Conservation (phyloP, 2,888 invertebrate species). For the Erpobdella octoculata region DNA sequence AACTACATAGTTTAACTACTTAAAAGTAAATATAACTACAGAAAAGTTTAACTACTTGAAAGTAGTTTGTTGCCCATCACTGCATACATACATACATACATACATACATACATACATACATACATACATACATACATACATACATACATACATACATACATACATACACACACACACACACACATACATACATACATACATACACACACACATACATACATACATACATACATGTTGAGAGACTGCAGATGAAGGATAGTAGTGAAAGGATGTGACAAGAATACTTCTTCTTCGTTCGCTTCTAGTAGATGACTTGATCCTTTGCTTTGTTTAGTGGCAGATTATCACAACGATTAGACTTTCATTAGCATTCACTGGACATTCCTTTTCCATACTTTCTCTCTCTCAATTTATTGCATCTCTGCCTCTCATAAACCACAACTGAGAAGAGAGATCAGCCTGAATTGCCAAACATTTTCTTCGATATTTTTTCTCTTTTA, state of each 20-base stretch:
- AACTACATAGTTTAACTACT: too few relatives aligned
- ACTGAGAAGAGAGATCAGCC: background rate
- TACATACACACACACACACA: background rate
- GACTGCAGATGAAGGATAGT: background rate
- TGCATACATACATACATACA: too few relatives aligned
- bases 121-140: too few relatives aligned
- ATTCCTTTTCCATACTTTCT: background rate
- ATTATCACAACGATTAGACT: background rate
- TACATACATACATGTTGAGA: background rate
- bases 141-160: background rate
- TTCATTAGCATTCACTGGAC: conserved; percentile 1
- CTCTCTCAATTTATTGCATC: conserved; percentile 1
- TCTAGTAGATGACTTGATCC: background rate
- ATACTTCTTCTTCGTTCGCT: too few relatives aligned
- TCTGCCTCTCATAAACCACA: background rate
- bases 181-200: background rate
- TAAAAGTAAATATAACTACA: too few relatives aligned
- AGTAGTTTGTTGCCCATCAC: too few relatives aligned
- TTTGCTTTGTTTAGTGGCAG: background rate
- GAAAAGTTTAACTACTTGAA: too few relatives aligned
- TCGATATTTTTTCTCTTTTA: too few relatives aligned
- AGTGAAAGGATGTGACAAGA: too few relatives aligned
- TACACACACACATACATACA: background rate
- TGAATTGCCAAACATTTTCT: background rate
- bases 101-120: too few relatives aligned